A percentile compares a stretch with the other conserved stretches of the same genome.
These are phyloP conservation scores for Periophthalmus modestus DNA, from an alignment of 2,113 vertebrate genomes.

Conservation along the genomic window DNA sequence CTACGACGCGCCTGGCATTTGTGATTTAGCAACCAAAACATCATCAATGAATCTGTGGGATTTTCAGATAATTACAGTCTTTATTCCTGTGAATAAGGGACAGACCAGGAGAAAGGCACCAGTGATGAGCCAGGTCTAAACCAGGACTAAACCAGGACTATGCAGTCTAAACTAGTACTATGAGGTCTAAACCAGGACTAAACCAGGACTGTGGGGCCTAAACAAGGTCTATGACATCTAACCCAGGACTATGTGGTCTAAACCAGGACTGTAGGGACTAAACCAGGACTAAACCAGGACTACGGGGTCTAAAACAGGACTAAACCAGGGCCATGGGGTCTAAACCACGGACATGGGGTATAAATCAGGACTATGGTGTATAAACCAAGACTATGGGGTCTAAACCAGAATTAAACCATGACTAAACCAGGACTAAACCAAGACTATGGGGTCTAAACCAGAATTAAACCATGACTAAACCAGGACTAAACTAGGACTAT, in stretches of 20 bases:
- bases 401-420: not conserved
- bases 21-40: slow-evolving; percentile 39
- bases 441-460: no score
- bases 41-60: slow-evolving; percentile 39
- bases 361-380: no score
- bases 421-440: no score
- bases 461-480: not conserved
- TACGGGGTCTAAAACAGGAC: no score
- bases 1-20: slow-evolving; percentile 39
- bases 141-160: not conserved
- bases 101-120: not conserved
- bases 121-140: not conserved
- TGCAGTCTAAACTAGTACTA: not conserved
- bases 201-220: not conserved
- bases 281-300: not conserved
- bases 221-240: no score
- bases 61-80: slow-evolving; percentile 38
- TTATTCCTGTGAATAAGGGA: slow-evolving; percentile 4
- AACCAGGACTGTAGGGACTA: not conserved
- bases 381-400: no score
- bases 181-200: not conserved
- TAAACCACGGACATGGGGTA: no score
- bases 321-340: no score
- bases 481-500: no score
- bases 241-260: no score